A percentile compares a stretch with the other conserved stretches of the same genome.
Conservation (phyloP, 2,888 invertebrate species). For the Phaedon cochleariae region DNA sequence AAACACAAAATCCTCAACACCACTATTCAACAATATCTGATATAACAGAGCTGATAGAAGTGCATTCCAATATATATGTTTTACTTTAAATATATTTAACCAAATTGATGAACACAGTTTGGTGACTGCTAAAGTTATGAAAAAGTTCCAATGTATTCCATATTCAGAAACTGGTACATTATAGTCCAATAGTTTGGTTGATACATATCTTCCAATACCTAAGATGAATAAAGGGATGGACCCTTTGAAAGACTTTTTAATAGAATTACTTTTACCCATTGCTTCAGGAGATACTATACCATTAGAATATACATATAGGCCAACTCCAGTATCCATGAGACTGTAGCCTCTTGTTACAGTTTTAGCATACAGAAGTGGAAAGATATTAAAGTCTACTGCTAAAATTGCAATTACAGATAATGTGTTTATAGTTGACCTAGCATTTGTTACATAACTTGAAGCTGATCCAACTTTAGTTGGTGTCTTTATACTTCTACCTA, state of each 20-base stretch:
- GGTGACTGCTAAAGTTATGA: slow-evolving; percentile 88
- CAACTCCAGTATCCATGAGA: slow-evolving; percentile 96
- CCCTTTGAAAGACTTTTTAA: slow-evolving; percentile 57
- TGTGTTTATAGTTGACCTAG: slow-evolving; percentile 75
- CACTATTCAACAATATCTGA: slow-evolving; percentile 70
- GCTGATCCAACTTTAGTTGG: slow-evolving; percentile 23
- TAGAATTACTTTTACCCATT: slow-evolving; percentile 52
- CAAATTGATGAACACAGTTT: slow-evolving; percentile 76
- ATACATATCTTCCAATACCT: slow-evolving; percentile 70
- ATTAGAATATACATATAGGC: slow-evolving; percentile 83
- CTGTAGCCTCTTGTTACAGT: slow-evolving; percentile 86
- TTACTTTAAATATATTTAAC: slow-evolving; percentile 65
- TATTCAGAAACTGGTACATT: slow-evolving; percentile 92
- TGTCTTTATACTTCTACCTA: not conserved
- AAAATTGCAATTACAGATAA: slow-evolving; percentile 84
- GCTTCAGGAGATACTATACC: slow-evolving; percentile 75
- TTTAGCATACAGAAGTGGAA: slow-evolving; percentile 88
- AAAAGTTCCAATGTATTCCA: slow-evolving; percentile 98
- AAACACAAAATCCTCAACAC: slow-evolving; percentile 77
- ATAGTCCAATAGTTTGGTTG: slow-evolving; percentile 76
- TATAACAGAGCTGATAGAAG: slow-evolving; percentile 69
- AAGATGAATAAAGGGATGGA: slow-evolving; percentile 66
- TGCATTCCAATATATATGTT: slow-evolving; percentile 67
- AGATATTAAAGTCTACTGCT: slow-evolving; percentile 91
- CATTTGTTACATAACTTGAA: slow-evolving; percentile 68